phyloP scores from a whole-genome alignment of 2,797 vertebrate species.

The Orientallactaga sibirica region DNA sequence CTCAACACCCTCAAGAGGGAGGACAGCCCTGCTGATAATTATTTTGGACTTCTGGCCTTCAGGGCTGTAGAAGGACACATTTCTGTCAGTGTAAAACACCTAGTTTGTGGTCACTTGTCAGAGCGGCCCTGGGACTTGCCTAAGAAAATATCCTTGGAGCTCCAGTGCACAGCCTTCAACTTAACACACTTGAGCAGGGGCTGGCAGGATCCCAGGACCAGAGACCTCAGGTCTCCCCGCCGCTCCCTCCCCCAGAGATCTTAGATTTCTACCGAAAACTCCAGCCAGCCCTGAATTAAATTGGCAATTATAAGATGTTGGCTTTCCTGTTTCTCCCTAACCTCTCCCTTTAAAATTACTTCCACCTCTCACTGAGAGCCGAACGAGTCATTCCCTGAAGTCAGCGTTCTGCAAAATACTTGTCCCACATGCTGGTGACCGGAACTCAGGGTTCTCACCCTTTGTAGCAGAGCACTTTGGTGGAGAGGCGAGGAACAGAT shows the following conservation, averaged over 20 bases:
- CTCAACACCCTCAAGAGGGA: neutral
- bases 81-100: neutral
- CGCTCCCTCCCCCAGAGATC: fast-evolving
- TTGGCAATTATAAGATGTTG: constrained; percentile 11
- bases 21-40: fast-evolving
- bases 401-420: constrained; percentile 25
- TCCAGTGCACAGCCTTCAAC: fast-evolving
- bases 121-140: neutral
- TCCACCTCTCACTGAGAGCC: constrained; percentile 27
- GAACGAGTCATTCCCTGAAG: constrained; percentile 26
- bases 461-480: neutral
- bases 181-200: neutral
- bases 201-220: neutral
- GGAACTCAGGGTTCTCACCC: neutral
- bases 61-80: too few species aligned
- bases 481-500: neutral
- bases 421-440: neutral
- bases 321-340: constrained; percentile 43
- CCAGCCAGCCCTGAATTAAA: constrained; percentile 44
- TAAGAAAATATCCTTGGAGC: neutral
- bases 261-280: constrained; percentile 34
- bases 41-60: neutral
- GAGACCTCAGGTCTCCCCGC: neutral
- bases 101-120: neutral
- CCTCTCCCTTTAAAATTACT: neutral